These are phyloP conservation scores for Pomatostomus ruficeps DNA, from an alignment of 2,113 vertebrate species.

Conservation along the genomic window DNA sequence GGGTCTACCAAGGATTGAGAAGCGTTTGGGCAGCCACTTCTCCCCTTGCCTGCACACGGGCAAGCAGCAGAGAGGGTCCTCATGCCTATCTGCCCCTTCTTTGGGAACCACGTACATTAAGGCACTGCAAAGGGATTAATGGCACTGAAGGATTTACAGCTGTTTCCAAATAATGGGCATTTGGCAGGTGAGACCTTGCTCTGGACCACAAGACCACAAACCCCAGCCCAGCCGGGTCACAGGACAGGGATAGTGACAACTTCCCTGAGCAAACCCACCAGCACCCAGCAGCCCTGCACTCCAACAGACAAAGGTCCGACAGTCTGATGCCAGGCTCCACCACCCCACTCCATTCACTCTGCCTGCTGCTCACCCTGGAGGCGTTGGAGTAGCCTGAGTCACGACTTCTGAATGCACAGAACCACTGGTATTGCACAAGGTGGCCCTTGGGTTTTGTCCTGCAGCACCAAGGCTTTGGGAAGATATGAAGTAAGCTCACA, in stretches of 20 bases:
- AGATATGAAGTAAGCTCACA: not conserved
- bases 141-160: not conserved
- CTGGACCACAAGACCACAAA: not conserved
- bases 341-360: not conserved
- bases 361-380: not conserved
- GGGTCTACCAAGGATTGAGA: not conserved
- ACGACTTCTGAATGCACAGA: not conserved
- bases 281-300: not conserved
- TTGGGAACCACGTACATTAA: rapidly evolving
- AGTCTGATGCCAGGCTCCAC: not conserved
- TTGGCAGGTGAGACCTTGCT: not conserved
- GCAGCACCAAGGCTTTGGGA: not conserved
- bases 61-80: not conserved
- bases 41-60: rapidly evolving
- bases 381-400: not conserved
- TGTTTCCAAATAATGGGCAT: not conserved
- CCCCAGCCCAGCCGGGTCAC: not conserved
- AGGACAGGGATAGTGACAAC: rapidly evolving
- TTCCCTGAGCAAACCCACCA: not conserved
- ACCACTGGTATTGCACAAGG: not conserved
- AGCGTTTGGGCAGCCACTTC: not conserved
- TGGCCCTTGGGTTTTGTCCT: not conserved
- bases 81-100: not conserved
- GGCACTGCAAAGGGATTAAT: rapidly evolving
- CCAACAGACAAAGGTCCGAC: rapidly evolving